Base-by-base conservation (phyloP, 2,113 vertebrate species). In the Gymnorhina tibicen region DNA sequence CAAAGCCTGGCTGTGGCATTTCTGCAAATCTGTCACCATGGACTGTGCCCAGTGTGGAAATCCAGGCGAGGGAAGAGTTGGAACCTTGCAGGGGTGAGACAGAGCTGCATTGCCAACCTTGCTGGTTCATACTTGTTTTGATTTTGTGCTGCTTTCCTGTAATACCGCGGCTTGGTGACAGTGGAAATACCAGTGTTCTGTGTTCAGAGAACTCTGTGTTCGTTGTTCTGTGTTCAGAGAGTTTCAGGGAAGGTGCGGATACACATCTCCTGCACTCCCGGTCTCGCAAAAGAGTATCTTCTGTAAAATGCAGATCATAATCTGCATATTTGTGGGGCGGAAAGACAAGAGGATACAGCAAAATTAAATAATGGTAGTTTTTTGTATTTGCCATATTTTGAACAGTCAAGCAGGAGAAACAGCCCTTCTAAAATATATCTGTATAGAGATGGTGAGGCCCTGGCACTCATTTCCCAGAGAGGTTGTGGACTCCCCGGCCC, bases 41-140 rank as follows among this genome's bases (percentile, higher is more conserved):
- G 50, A 49, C 55, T 35, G 33, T 59, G 37, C 20, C 2, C 3
- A 1, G 13, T 4, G 4, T 72, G 35, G 20, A 21, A 58, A 68
- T 13, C 22, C 4, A 1, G 26, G 19, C 0, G 0, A 35, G 41
- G 58, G 30, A 17, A 7, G 59, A 46, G 64, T 0, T 9, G 4
- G 24, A 37, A 18, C 35, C 7, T 11, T 0, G 0, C 12, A 33
- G 44, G 41, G 6, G 0, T 55, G 66, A 23, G 63, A 3, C 2
- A 18, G 64, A 19, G n/a, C 22, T 5, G 2, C 1, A 0, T 17
- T 46, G 22, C 50, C 44, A 15, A 4, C 15, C 44, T n/a, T 10
- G 14, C 67, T 78, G 72, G 4, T 47, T 53, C 37, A 3, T 21
- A 2, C 39, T 35, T 13, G 50, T 7, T 55, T 41, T 49, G 63